Percentiles rank a stretch among this genome's conserved stretches.
Evolutionary conservation across 2,113 vertebrate genomes (phyloP).

Genomic region (Pachypanchax playfairii): DNA sequence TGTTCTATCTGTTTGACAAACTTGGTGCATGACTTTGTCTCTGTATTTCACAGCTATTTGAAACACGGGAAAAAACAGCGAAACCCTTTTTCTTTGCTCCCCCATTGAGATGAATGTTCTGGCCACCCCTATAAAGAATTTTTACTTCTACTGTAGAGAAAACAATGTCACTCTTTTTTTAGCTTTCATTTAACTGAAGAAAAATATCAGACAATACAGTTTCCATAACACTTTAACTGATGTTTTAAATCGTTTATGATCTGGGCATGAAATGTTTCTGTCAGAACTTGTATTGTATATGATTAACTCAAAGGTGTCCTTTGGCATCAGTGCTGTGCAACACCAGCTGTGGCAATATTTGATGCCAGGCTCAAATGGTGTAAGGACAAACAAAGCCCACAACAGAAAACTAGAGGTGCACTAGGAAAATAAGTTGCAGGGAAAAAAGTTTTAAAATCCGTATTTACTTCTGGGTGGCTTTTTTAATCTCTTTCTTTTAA

Average conservation of each 20-base stretch:
- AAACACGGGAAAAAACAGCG: too few species aligned
- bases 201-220: too few species aligned
- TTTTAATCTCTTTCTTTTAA: not conserved
- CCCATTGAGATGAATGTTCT: not conserved
- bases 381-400: not conserved
- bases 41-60: too few species aligned
- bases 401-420: not conserved
- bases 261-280: slow-evolving; percentile 3
- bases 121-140: too few species aligned
- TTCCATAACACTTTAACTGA: not conserved
- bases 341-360: slow-evolving; percentile 1
- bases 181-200: too few species aligned
- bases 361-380: not conserved
- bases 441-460: not conserved
- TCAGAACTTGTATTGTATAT: not conserved
- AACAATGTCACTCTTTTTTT: too few species aligned
- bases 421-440: not conserved
- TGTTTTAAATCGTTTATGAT: not conserved
- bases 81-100: too few species aligned
- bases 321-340: not conserved
- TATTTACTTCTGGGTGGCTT: not conserved
- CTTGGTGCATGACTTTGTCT: too few species aligned
- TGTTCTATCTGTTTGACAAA: too few species aligned
- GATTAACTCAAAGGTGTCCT: not conserved
- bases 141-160: too few species aligned